phyloP scores from a whole-genome alignment of 2,113 vertebrate genomes.

The Triplophysa tibetana region DNA sequence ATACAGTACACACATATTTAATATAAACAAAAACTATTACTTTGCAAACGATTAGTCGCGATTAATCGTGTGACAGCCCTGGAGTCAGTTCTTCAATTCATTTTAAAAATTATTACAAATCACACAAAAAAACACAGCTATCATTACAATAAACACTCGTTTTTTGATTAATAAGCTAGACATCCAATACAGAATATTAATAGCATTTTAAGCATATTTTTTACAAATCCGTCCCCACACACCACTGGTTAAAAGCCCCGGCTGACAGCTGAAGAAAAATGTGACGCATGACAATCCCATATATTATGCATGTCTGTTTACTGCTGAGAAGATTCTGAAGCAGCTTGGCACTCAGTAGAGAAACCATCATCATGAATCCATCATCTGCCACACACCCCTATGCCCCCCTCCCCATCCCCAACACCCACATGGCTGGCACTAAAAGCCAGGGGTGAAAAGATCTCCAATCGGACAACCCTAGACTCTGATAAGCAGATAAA shows the following conservation, averaged over 20 bases:
- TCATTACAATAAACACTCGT: no score
- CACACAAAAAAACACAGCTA: no score
- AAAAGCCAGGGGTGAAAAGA: neutral
- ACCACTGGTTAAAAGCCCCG: neutral
- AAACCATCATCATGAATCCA: slow-evolving; percentile 25
- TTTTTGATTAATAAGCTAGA: no score
- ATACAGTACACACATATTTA: no score
- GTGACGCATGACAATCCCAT: neutral
- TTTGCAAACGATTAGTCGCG: no score
- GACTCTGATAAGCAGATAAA: slow-evolving; percentile 19
- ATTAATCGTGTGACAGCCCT: no score
- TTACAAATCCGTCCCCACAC: neutral
- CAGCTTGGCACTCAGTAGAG: slow-evolving; percentile 63
- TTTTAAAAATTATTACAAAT: no score
- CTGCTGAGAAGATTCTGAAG: slow-evolving; percentile 56
- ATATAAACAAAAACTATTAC: no score
- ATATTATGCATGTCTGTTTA: slow-evolving; percentile 51
- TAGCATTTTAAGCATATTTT: neutral
- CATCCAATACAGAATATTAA: neutral
- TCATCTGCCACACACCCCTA: slow-evolving; percentile 35
- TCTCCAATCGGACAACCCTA: neutral
- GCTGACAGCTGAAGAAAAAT: neutral
- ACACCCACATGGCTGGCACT: neutral
- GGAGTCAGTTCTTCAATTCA: no score
- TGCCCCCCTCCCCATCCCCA: slow-evolving; percentile 1